Evolutionary conservation across 2,113 vertebrate species (phyloP), one percentile per base, ranked within the genome.

Genomic region (Crotalus horridus): DNA sequence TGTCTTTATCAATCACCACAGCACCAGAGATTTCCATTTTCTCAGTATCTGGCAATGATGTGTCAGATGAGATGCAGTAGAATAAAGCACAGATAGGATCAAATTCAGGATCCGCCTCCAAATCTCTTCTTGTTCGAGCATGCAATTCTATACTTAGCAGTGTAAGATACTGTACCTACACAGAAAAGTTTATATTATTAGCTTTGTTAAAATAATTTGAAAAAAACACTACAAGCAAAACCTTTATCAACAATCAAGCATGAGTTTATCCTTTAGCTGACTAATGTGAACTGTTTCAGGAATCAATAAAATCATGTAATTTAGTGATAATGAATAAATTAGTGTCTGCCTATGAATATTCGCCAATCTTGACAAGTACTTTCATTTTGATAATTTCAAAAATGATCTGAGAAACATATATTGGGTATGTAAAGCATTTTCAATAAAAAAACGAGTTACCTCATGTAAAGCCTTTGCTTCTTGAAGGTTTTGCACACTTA

Each of bases 21-120:
- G 98, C 98, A 51, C 99, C 99, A 0, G 97, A 98, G 95, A 99
- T 95, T 96, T 98, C 98, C 91, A 93, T 98, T 96, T 96, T 95
- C 81, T 98, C 97, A 20, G 96, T 97, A 86, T 97, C 96, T 53
- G 98, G 97, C 91, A 99, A 96, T 6, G 96, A 94, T 48, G 97
- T 96, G 74, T 99, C 99, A 54, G 98, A 99, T 61, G 98, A 98
- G 95, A 99, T 95, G 98, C 98, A 99, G 97, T 99, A 99, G 97
- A 99, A 99, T 94, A 99, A 97, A 98, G 99, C 99, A 98, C 99
- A 99, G 96, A 99, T 98, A 0, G 99, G 98, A 96, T 99, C 99
- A 96, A 99, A 99, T 97, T 99, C 99, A 1, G 99, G 99, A 97
- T 99, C 99, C 85, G 99, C 98, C 92, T 99, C 98, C 93, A 99